Base-by-base conservation (phyloP, 2,888 invertebrate species). In the Spialia ferax region DNA sequence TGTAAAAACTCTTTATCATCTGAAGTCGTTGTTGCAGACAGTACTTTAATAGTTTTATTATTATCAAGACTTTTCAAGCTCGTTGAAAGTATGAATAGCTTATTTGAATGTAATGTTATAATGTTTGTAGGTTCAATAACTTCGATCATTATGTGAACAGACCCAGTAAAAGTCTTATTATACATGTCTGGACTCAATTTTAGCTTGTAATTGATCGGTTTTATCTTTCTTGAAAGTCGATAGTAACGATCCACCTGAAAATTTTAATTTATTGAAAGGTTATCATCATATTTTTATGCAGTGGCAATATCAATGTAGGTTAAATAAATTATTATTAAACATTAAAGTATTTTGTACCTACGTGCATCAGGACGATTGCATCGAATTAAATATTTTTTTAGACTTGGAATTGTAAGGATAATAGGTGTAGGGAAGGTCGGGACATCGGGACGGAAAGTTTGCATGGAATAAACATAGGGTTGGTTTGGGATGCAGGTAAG, bases 171-270 rank as follows among this genome's bases (percentile, higher is more conserved):
- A 80, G 71, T 94, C 84, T 95, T 95, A 42, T 82, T 86, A 5
- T 83, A 85, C 70, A 96, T 87, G 76, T 97, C 87, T 0, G 97
- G 97, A 79, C 94, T 88, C 35, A 97, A 85, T 60, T 89, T 91
- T 3, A 98, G 86, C 75, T 96, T 95, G 81, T 98, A 98, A 70
- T 95, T 94, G 18, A 83, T 77, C 0, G 97, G 97, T 32, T 88
- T 79, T 0, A 96, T 86, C 48, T 94, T 81, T 38, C 84, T 86
- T 1, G 96, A 96, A 11, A 97, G 83, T 64, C 89, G 81, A 70
- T 86, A 86, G 71, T 87, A 86, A 65, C 77, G 75, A 13, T 71
- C 66, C 23, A 74, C 63, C 89, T 90, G 79, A 65, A 84, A 87
- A 70, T 66, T 61, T 50, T 15, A 3, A 10, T 50, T 50, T 15